These are phyloP conservation scores for Uloborus diversus DNA, from an alignment of 1,140 invertebrate species.

Conservation along the genomic window DNA sequence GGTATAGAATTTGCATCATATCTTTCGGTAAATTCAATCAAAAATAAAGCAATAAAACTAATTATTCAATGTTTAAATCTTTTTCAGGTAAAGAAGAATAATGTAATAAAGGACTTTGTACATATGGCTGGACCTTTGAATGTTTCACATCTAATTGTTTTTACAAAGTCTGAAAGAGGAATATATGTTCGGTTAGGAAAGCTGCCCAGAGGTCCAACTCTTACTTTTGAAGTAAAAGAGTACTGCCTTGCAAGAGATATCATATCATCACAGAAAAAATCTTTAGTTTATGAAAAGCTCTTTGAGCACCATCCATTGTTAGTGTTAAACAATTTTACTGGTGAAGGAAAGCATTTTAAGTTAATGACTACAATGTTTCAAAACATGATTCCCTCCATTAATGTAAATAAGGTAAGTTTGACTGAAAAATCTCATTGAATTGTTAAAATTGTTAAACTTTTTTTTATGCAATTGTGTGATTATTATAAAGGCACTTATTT, in stretches of 20 bases:
- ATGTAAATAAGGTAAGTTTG: constrained; percentile 79
- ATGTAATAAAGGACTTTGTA: constrained; percentile 72
- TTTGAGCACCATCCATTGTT: constrained; percentile 85
- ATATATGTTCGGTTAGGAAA: constrained; percentile 68
- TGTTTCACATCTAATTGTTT: constrained; percentile 70
- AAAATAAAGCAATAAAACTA: no score
- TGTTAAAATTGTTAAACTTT: not conserved
- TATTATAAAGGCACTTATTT: no score
- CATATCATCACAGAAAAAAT: constrained; percentile 81
- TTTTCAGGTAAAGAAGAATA: constrained; percentile 67
- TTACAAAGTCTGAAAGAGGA: constrained; percentile 68
- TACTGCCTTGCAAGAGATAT: constrained; percentile 88
- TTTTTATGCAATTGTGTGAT: no score
- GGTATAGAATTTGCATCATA: no score
- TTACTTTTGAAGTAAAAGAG: constrained; percentile 85
- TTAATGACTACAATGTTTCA: constrained; percentile 95
- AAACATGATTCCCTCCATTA: constrained; percentile 98
- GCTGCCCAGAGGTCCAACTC: constrained; percentile 70
- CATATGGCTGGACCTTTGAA: constrained; percentile 69
- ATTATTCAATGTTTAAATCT: no score
- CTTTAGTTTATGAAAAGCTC: constrained; percentile 72
- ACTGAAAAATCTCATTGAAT: no score
- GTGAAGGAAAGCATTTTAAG: constrained; percentile 86
- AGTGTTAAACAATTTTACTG: constrained; percentile 92
- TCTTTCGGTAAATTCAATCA: no score